Conservation (phyloP, 2,888 invertebrate species). For the Nemapogon koenigi region DNA sequence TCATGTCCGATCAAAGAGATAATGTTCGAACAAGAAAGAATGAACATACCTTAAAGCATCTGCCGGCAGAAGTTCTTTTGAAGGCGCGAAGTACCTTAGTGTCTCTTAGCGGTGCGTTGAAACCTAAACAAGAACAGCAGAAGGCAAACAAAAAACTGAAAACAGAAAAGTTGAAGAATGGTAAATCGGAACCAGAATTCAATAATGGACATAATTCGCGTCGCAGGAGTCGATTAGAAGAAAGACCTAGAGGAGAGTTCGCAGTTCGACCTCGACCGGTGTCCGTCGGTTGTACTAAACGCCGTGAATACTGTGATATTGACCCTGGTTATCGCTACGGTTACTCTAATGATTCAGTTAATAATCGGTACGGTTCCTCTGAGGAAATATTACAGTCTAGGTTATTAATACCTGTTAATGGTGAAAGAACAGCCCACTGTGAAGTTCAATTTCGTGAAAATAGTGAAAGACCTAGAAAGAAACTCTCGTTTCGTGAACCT, state of each 20-base stretch:
- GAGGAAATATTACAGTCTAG: slow-evolving; percentile 51
- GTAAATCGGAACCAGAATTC: slow-evolving; percentile 49
- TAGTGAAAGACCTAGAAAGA: slow-evolving; percentile 76
- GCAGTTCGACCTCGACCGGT: slow-evolving; percentile 36
- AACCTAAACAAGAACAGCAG: slow-evolving; percentile 39
- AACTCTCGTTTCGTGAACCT: slow-evolving; percentile 86
- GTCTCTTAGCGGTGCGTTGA: slow-evolving; percentile 51
- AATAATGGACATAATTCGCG: slow-evolving; percentile 35
- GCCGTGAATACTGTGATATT: slow-evolving; percentile 26
- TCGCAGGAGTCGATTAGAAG: slow-evolving; percentile 42
- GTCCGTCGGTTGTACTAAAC: slow-evolving; percentile 43
- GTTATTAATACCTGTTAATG: slow-evolving; percentile 37
- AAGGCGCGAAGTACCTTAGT: slow-evolving; percentile 53
- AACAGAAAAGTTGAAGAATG: slow-evolving; percentile 39
- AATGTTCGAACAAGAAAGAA: slow-evolving; percentile 40
- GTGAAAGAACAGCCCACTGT: slow-evolving; percentile 40
- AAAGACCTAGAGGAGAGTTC: slow-evolving; percentile 26
- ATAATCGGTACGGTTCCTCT: slow-evolving; percentile 34
- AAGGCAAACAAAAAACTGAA: slow-evolving; percentile 33
- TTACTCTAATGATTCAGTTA: slow-evolving; percentile 31
- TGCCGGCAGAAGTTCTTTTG: slow-evolving; percentile 49
- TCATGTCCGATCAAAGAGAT: slow-evolving; percentile 51
- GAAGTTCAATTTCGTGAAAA: slow-evolving; percentile 35
- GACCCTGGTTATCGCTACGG: too few relatives aligned
- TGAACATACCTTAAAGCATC: slow-evolving; percentile 48